Evolutionary conservation across 2,888 invertebrate species (phyloP), one percentile per base, ranked within the genome.

Genomic region (Rutpela maculata): DNA sequence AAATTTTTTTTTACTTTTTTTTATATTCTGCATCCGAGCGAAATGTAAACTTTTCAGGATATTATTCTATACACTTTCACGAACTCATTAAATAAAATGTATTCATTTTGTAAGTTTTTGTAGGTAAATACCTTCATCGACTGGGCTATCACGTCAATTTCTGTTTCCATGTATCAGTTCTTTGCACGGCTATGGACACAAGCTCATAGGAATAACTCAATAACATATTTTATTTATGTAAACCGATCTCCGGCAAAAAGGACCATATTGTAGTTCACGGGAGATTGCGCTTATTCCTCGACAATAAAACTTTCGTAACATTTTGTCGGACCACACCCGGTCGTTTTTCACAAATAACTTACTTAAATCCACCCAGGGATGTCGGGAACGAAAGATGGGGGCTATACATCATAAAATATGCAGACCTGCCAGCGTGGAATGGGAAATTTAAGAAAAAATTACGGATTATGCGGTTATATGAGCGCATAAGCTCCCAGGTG

Each of bases 341-440:
- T 55, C 50, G 68, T 68, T 68, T 56, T 56, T 22, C 63, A 63
- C 68, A 22, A 55, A 56, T 55, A 55, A 68, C 68, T 68, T 68
- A 22, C 56, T 68, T 68, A 68, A 56, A 22, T 56, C 68, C 56
- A 50, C 31, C 62, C 62, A n/a, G 18, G 26, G 31, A 35, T 35
- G 62, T 63, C 62, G 31, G n/a, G 62, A 17, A 17, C 31, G 62
- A 63, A 63, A 11, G n/a, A 63, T 35, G 62, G 35, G 62, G 62
- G n/a, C 31, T 35, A 35, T 63, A 35, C 31, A 17, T 63, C 35
- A 63, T 63, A 35, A 35, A 63, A 63, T 63, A 63, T 63, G 35
- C 62, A 50, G 50, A n/a, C 31, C 35, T 10, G 62, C n/a, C 17
- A n/a, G 17, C 35, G 26, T 9, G 31, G 31, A 35, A 35, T 11